Percentiles rank a stretch among this genome's conserved stretches.
Conservation (phyloP, 2,113 vertebrate species). For the Jacana jacana region DNA sequence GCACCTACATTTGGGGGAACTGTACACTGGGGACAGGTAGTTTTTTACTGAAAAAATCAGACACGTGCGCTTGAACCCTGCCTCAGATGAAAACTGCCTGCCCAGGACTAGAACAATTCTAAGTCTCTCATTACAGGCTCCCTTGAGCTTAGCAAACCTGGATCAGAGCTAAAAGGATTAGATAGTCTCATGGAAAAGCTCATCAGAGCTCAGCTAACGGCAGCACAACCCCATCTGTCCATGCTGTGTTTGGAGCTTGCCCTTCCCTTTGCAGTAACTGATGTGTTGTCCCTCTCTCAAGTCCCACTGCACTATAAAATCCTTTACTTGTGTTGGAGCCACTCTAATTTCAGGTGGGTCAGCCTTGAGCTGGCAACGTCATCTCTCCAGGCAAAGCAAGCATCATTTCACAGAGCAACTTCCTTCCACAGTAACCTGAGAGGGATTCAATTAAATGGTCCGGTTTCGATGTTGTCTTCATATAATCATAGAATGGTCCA, state of each 20-base stretch:
- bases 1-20: background rate
- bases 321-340: background rate
- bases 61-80: fast-evolving
- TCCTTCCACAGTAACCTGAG: fast-evolving
- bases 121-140: background rate
- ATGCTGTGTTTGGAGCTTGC: background rate
- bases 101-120: background rate
- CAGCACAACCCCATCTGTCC: background rate
- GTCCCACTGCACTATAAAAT: background rate
- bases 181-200: background rate
- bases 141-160: background rate
- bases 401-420: background rate
- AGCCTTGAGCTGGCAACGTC: background rate
- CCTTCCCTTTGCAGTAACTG: background rate
- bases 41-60: background rate
- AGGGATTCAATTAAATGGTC: background rate
- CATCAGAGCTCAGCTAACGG: background rate
- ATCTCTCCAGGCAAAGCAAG: background rate
- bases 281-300: background rate
- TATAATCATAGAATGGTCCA: too few species aligned
- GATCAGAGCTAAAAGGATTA: background rate
- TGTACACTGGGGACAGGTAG: background rate
- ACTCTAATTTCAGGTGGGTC: background rate
- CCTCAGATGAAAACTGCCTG: background rate
- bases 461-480: background rate